Evolutionary conservation across 2,888 invertebrate genomes (phyloP).

Genomic region (Leptopilina syphax): DNA sequence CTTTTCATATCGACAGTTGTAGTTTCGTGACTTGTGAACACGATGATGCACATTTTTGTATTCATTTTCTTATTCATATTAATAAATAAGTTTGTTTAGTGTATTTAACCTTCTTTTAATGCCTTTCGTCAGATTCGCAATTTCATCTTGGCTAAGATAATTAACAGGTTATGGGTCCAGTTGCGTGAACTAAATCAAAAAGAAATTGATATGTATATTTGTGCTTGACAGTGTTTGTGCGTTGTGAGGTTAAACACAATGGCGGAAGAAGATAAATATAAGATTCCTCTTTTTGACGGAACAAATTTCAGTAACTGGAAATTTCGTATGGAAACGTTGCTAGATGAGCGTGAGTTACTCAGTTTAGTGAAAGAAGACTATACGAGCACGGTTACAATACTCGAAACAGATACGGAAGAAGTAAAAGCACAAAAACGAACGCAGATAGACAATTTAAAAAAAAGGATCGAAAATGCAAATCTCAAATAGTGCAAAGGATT

Average conservation of each 20-base stretch:
- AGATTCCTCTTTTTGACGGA: slow-evolving; percentile 46
- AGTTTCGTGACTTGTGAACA: too few species aligned
- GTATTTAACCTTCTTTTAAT: too few species aligned
- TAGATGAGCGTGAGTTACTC: slow-evolving; percentile 49
- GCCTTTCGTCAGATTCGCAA: too few species aligned
- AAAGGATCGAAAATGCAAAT: slow-evolving; percentile 57
- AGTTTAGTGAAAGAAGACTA: slow-evolving; percentile 44
- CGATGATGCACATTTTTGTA: too few species aligned
- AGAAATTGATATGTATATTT: not conserved
- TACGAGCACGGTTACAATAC: slow-evolving; percentile 38
- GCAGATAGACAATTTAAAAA: slow-evolving; percentile 26
- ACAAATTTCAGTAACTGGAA: slow-evolving; percentile 59
- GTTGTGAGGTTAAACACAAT: not conserved
- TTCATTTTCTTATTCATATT: too few species aligned
- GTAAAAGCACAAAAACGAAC: not conserved
- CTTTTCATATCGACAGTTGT: too few species aligned
- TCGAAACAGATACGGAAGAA: slow-evolving; percentile 26
- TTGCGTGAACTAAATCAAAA: not conserved
- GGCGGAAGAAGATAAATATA: slow-evolving; percentile 39
- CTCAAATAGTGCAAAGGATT: slow-evolving; percentile 59
- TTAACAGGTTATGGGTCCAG: slow-evolving; percentile 13
- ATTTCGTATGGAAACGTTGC: slow-evolving; percentile 56
- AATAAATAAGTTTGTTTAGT: too few species aligned
- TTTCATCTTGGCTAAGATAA: too few species aligned
- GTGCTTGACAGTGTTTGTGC: not conserved